These are phyloP conservation scores for Mus pahari DNA, from an alignment of 2,113 vertebrate genomes.

Conservation along the genomic window DNA sequence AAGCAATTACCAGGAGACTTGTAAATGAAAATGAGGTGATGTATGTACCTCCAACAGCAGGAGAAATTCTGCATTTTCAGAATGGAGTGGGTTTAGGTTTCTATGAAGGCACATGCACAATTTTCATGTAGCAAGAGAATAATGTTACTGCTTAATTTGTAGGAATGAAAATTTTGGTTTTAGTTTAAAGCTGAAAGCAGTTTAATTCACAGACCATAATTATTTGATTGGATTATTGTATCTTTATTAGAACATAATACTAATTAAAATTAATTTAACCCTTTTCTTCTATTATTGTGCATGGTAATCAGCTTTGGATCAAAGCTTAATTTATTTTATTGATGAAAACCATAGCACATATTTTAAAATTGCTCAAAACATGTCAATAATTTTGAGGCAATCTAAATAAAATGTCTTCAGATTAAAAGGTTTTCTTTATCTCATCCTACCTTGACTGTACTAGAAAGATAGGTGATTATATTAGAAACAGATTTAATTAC, in stretches of 20 bases:
- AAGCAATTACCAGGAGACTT: neutral
- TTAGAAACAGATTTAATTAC: slow-evolving; percentile 57
- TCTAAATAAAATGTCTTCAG: slow-evolving; percentile 60
- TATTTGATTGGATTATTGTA: slow-evolving; percentile 70
- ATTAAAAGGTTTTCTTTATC: slow-evolving; percentile 41
- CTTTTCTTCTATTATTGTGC: slow-evolving; percentile 30
- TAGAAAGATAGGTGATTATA: slow-evolving; percentile 53
- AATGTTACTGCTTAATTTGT: slow-evolving; percentile 2
- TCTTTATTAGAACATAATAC: slow-evolving; percentile 68
- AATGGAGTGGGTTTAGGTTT: neutral
- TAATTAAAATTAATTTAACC: slow-evolving; percentile 55
- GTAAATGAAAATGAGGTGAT: neutral
- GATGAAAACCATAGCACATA: slow-evolving; percentile 74
- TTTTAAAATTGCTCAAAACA: slow-evolving; percentile 68
- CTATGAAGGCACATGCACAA: accelerated
- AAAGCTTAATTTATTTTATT: slow-evolving; percentile 71
- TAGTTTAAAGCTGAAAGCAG: slow-evolving; percentile 64
- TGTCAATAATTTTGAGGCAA: slow-evolving; percentile 62
- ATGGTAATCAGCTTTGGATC: slow-evolving; percentile 54
- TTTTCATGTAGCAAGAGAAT: neutral
- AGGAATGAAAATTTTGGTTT: slow-evolving; percentile 37
- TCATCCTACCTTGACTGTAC: neutral
- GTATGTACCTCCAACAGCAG: neutral
- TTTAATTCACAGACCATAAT: slow-evolving; percentile 60
- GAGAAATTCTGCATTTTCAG: neutral